Evolutionary conservation across 2,888 invertebrate genomes (phyloP), one percentile per base, ranked within the genome.

Genomic region (Tetropium fuscum): DNA sequence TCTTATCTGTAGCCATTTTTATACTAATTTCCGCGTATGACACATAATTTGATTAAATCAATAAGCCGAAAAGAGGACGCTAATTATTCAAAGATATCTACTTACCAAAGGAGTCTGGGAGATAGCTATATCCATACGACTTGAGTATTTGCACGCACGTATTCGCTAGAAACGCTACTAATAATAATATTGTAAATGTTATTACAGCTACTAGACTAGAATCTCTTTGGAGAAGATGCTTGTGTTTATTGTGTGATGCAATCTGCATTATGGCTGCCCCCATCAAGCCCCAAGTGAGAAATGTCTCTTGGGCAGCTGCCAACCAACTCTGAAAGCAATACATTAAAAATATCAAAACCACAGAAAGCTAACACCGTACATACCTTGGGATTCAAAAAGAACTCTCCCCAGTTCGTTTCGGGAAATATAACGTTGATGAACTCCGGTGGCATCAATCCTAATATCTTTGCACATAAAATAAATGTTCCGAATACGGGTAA

Each of bases 41-140:
- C n/a, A n/a, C n/a, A n/a, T n/a, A n/a, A n/a, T n/a, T n/a, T n/a
- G n/a, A n/a, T n/a, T n/a, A 11, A 30, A 2, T 30, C 11, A 30
- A n/a, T 30, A 11, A 10, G 11, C 5, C 10, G 10, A 30, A 30
- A 4, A 30, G 10, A 30, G 11, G n/a, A 13, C 10, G 45, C 2
- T 27, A 11, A 15, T 16, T 13, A 25, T 25, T 13, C 7, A 3
- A 48, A 53, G 30, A 16, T 36, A 15, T 40, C 15, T 41, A 82
- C 87, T 87, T 80, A 95, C 95, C 95, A 80, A 91, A 95, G 16
- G 95, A 95, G 66, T 93, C 92, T 1, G 94, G 92, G 48, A 89
- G 83, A 77, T 94, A 95, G 53, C 84, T 82, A 73, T 89, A 94
- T 44, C 91, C 91, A 69, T 90, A 85, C 60, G 89, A 87, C 72